Percentiles rank a stretch among this genome's conserved stretches.
phyloP scores from a whole-genome alignment of 2,797 vertebrate species.

The Myripristis murdjan region DNA sequence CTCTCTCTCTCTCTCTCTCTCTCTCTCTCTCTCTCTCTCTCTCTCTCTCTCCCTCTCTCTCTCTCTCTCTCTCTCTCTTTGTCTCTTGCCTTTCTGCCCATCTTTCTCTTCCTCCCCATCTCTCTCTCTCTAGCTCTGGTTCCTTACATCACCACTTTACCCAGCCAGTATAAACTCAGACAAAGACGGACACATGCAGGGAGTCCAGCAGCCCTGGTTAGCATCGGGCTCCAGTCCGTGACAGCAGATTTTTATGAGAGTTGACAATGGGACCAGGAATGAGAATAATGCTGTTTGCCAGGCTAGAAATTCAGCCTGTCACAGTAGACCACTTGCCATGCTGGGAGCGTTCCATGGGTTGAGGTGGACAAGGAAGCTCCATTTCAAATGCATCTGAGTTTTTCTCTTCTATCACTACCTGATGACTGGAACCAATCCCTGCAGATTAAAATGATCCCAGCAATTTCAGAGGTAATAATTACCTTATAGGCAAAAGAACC shows the following conservation, averaged over 20 bases:
- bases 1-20: too few relatives aligned
- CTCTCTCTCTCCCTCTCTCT: conserved; percentile 41
- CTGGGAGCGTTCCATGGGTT: conserved; percentile 67
- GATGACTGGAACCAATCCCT: conserved; percentile 40
- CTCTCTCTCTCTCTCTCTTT: conserved; percentile 19
- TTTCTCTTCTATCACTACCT: conserved; percentile 43
- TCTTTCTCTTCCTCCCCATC: conserved; percentile 45
- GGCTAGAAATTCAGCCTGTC: conserved; percentile 85
- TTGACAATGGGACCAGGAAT: conserved; percentile 86
- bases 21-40: too few relatives aligned
- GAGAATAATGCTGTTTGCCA: conserved; percentile 89
- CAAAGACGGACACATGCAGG: conserved; percentile 83
- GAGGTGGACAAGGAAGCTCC: conserved; percentile 69
- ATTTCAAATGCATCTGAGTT: conserved; percentile 66
- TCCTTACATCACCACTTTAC: conserved; percentile 72
- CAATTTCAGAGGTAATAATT: conserved; percentile 22
- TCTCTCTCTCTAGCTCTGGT: conserved; percentile 53
- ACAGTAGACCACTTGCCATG: conserved; percentile 80
- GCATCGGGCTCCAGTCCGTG: conserved; percentile 78
- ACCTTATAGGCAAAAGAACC: background rate
- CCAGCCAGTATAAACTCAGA: conserved; percentile 70
- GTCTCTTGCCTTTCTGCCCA: conserved; percentile 33
- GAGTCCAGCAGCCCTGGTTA: conserved; percentile 80
- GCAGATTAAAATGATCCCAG: conserved; percentile 28
- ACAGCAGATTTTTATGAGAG: conserved; percentile 87